phyloP scores from a whole-genome alignment of 2,113 vertebrate species.

The Notarius lentiginosus region DNA sequence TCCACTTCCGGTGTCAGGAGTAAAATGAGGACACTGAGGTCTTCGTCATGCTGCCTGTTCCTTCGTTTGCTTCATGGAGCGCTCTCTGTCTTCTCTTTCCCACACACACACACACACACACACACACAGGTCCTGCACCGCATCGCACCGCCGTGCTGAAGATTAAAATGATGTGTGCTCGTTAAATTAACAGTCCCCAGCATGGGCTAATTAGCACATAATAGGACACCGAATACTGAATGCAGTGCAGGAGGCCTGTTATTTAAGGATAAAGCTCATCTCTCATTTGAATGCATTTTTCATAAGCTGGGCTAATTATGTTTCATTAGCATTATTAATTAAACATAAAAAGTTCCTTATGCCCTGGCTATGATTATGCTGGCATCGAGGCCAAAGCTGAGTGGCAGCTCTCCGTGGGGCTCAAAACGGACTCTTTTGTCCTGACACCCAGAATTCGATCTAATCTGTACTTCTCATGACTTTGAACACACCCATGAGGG shows the following conservation, averaged over 20 bases:
- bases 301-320: slow-evolving; percentile 78
- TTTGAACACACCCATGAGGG: slow-evolving; percentile 19
- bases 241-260: slow-evolving; percentile 78
- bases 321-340: slow-evolving; percentile 82
- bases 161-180: slow-evolving; percentile 72
- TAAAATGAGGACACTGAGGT: not conserved
- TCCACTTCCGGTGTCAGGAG: slow-evolving; percentile 3
- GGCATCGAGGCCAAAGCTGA: slow-evolving; percentile 60
- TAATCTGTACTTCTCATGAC: not conserved
- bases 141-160: slow-evolving; percentile 56
- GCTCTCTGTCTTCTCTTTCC: slow-evolving; percentile 3
- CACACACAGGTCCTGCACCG: slow-evolving; percentile 43
- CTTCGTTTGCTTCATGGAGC: not conserved
- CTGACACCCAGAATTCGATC: slow-evolving; percentile 27
- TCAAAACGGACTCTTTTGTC: slow-evolving; percentile 45
- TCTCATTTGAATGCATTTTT: slow-evolving; percentile 82
- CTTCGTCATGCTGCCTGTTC: slow-evolving; percentile 23
- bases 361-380: slow-evolving; percentile 69
- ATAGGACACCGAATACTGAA: slow-evolving; percentile 76
- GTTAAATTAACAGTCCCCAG: slow-evolving; percentile 71
- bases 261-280: slow-evolving; percentile 82
- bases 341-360: slow-evolving; percentile 76
- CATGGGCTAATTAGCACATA: slow-evolving; percentile 76
- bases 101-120: slow-evolving; percentile 23
- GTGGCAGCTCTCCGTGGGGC: slow-evolving; percentile 61